Conservation (phyloP, 2,113 vertebrate species). For the Notarius quadriscutis region DNA sequence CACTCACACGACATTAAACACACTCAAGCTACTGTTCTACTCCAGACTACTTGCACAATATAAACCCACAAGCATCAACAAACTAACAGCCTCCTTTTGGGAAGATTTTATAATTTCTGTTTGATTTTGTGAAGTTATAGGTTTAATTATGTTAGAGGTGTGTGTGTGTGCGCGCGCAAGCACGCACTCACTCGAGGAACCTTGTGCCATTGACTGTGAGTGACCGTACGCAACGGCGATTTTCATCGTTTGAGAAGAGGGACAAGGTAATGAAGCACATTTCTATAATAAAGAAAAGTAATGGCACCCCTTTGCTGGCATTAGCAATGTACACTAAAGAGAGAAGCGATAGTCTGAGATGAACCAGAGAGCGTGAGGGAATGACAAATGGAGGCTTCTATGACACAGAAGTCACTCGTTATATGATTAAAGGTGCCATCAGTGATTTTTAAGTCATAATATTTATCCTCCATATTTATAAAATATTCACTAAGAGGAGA, state of each 20-base stretch:
- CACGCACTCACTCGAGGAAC: not conserved
- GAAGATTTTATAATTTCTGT: slow-evolving; percentile 67
- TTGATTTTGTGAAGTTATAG: slow-evolving; percentile 44
- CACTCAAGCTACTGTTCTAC: slow-evolving; percentile 71
- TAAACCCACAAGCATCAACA: slow-evolving; percentile 55
- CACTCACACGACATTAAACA: slow-evolving; percentile 60
- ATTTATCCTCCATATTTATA: not conserved
- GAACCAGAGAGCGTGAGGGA: not conserved
- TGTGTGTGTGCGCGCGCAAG: slow-evolving; percentile 13
- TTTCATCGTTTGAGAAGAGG: not conserved
- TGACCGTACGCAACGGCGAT: not conserved
- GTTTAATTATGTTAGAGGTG: not conserved
- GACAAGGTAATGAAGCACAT: slow-evolving; percentile 33
- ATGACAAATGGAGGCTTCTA: not conserved
- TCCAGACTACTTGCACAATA: slow-evolving; percentile 73
- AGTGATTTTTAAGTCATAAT: not conserved
- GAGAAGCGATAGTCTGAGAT: not conserved
- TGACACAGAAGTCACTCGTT: not conserved
- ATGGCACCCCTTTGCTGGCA: slow-evolving; percentile 9
- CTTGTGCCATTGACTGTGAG: slow-evolving; percentile 37
- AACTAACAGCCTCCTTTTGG: slow-evolving; percentile 65
- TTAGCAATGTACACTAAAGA: not conserved
- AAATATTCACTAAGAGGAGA: not conserved
- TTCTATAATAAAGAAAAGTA: slow-evolving; percentile 6
- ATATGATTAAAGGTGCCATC: not conserved